Evolutionary conservation across 37 sponge, comb jelly and placozoan species (phyloP), one percentile per base, ranked within the genome.

Genomic region (Crambe crambe): DNA sequence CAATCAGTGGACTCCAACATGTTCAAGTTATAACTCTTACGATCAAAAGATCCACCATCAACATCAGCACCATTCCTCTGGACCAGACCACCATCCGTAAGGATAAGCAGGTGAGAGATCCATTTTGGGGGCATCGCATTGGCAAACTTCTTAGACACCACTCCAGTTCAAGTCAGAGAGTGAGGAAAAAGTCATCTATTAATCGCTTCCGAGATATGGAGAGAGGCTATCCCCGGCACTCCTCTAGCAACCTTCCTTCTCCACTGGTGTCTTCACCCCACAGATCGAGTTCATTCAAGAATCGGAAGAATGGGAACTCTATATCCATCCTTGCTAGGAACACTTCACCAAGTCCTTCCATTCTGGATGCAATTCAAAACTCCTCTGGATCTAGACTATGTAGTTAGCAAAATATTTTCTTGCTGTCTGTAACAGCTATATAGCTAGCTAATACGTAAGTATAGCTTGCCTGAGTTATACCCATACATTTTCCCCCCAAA

Each of bases 1-100:
- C 91, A 35, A 75, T 93, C 26, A 90, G 83, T 29, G 97, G 97
- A 1, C 74, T 93, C 10, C 87, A 84, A 18, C 93, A 96, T 32
- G 69, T 89, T 4, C 88, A 96, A 74, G 94, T 96, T 21, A 78
- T 84, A 29, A 42, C 61, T 20, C 60, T 96, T 1, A 79, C 93
- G 78, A 37, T 84, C 20, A 77, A 72, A 37, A 83, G 44, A 42
- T 6, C 58, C 3, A 17, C 69, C 25, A 63, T 86, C n/a, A 37
- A 29, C 37, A 58, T 93, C 29, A 78, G 77, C 54, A 90, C 86
- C 26, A 80, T 90, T 22, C 94, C 94, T 20, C 79, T 96, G 12
- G 94, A 96, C 21, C 80, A 91, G 39, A 93, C 97, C 22, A 86
- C 90, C 12, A 96, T 96, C 22, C 78, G 82, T 20, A 71, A 75